Evolutionary conservation across 2,888 invertebrate genomes (phyloP), one percentile per base, ranked within the genome.

Genomic region (Thymelicus acteon): DNA sequence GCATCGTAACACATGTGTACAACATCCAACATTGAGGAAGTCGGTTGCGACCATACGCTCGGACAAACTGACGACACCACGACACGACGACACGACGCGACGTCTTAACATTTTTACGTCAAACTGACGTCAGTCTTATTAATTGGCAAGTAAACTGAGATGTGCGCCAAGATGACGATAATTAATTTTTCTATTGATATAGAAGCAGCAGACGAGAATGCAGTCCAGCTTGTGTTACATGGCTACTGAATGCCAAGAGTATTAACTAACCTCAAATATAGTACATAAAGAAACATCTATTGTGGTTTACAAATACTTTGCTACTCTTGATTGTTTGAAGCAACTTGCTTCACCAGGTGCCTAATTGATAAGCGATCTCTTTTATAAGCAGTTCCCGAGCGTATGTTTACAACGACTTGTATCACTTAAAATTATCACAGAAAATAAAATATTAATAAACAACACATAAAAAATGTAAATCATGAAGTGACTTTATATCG

Each of bases 11-110:
- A 89, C 90, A 82, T 83, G 88, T 86, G 87, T 82, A 92, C 93
- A 92, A 92, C 93, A 93, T 88, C 90, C 83, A 92, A 91, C 92
- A 93, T 80, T 81, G 83, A 90, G 77, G 85, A 81, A 83, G 83
- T 71, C 72, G 73, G 66, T 78, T 79, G 79, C 76, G 75, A 79
- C 67, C 78, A 78, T 69, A 76, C 79, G 73, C 75, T 80, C 79
- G 82, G 77, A 82, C 60, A 19, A 84, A 82, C 12, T n/a, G 76
- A 77, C 82, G 80, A 78, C 77, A 75, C 76, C 10, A 19, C 24
- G 12, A 7, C 77, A 75, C 76, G n/a, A 19, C 24, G 12, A 7
- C 7, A 15, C 60, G 40, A 40, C 60, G 40, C 8, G 31, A 31
- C 31, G 31, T 31, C 31, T 3, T 31, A 3, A 31, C 31, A 24